These are phyloP conservation scores for Siniperca knerii DNA, from an alignment of 2,113 vertebrate genomes.

Conservation along the genomic window DNA sequence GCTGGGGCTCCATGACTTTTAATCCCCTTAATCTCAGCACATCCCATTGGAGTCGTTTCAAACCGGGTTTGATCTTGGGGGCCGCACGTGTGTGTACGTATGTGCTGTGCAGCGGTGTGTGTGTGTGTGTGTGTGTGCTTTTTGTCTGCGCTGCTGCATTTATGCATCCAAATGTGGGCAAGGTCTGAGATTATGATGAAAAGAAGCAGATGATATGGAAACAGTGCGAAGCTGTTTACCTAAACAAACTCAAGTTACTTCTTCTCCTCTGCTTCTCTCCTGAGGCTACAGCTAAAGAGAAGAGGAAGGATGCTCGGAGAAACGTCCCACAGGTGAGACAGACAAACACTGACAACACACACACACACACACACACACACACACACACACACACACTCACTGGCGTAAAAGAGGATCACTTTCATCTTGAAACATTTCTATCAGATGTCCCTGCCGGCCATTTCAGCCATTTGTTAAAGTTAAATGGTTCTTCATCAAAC, in stretches of 20 bases:
- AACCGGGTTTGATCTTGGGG: conserved; percentile 49
- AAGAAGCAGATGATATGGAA: conserved; percentile 23
- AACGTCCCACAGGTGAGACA: conserved; percentile 24
- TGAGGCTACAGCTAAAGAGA: conserved; percentile 39
- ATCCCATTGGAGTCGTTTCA: conserved; percentile 61
- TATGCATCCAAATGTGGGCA: conserved; percentile 46
- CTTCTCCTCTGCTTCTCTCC: conserved; percentile 18
- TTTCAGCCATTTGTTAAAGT: conserved; percentile 34
- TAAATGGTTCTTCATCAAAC: conserved; percentile 30
- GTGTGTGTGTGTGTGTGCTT: background rate
- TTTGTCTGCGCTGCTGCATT: conserved; percentile 2
- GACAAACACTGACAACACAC: background rate
- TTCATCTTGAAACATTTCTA: conserved; percentile 25
- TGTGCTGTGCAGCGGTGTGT: background rate
- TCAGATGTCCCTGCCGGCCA: background rate
- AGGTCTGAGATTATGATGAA: conserved; percentile 50
- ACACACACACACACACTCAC: background rate
- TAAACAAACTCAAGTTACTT: conserved; percentile 6
- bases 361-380: conserved; percentile 5
- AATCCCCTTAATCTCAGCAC: conserved; percentile 77
- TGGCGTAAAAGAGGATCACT: background rate
- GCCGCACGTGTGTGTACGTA: background rate
- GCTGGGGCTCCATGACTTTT: conserved; percentile 66
- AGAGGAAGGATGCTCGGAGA: conserved; percentile 35
- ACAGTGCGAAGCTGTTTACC: conserved; percentile 49